Base-by-base conservation (phyloP, 2,113 vertebrate species). In the zebrafish (Danio rerio) region DNA sequence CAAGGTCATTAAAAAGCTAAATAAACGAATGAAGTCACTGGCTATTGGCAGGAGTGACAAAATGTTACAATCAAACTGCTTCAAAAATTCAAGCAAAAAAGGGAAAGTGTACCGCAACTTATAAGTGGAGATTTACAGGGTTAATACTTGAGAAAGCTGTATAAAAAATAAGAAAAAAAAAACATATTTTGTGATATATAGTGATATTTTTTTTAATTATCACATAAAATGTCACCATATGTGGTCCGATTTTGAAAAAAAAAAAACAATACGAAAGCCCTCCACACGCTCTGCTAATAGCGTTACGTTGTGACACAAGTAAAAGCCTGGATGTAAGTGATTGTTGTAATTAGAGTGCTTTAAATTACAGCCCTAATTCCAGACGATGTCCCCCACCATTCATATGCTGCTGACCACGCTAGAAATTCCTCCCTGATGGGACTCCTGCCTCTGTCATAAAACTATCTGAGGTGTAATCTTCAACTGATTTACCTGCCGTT, bases 281-380 rank as follows among this genome's bases (percentile, higher is more conserved):
- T 65, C 58, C 45, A 7, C 65, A 83, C 72, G 52, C 80, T 78
- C 66, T 84, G 77, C 77, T 78, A 83, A 74, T 81, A 81, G 78
- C 76, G 75, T 84, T 85, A 81, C 21, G 49, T 84, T 63, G 84
- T 62, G 81, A 74, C 86, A 71, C 74, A 70, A 85, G 78, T 85
- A 83, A 83, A 79, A 85, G 83, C 84, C 58, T 63, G 47, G 79
- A 79, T 77, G 76, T 85, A 85, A 87, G 82, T 85, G 84, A 87
- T 87, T 77, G 75, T 55, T 80, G 84, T 83, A 87, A 87, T 87
- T 85, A 85, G 85, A 68, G 69, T 77, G 68, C 83, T 81, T 85
- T 85, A 86, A 85, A 86, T 83, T 83, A 86, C 87, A 88, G 87
- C 80, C 66, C 74, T 80, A 84, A 87, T 85, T 81, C 85, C 85